Conservation (phyloP, 2,797 vertebrate species). For the Tokudaia muenninki region DNA sequence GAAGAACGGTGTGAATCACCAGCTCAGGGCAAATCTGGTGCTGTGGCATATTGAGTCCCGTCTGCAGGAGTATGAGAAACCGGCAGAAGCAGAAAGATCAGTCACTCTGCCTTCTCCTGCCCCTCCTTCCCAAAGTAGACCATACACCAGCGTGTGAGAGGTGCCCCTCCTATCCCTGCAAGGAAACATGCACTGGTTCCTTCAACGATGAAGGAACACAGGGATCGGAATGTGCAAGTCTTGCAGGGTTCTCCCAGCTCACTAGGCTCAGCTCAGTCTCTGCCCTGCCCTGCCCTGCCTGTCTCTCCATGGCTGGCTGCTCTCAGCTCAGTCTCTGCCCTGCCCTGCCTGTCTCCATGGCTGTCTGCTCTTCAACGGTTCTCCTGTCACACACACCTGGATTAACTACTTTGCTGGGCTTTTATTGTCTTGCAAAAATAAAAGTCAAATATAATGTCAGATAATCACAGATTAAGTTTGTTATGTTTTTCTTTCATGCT, state of each 20-base stretch:
- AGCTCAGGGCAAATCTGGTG: neutral
- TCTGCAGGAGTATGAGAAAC: neutral
- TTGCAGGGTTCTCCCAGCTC: neutral
- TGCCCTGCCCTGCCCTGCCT: no score
- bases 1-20: neutral
- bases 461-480: neutral
- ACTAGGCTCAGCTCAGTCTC: neutral
- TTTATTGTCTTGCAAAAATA: slow-evolving; percentile 15
- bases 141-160: neutral
- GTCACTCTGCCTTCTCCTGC: neutral
- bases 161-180: neutral
- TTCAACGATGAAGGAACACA: neutral
- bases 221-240: neutral
- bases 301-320: no score
- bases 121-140: neutral
- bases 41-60: neutral
- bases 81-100: neutral
- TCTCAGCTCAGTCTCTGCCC: neutral
- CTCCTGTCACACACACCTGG: neutral
- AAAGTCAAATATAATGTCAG: neutral
- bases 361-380: neutral
- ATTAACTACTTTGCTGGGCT: neutral
- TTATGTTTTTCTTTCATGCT: neutral
- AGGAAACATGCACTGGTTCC: neutral
- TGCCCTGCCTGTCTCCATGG: neutral